These are phyloP conservation scores for Ammodytes dubius DNA, from an alignment of 2,113 vertebrate species.

Conservation along the genomic window DNA sequence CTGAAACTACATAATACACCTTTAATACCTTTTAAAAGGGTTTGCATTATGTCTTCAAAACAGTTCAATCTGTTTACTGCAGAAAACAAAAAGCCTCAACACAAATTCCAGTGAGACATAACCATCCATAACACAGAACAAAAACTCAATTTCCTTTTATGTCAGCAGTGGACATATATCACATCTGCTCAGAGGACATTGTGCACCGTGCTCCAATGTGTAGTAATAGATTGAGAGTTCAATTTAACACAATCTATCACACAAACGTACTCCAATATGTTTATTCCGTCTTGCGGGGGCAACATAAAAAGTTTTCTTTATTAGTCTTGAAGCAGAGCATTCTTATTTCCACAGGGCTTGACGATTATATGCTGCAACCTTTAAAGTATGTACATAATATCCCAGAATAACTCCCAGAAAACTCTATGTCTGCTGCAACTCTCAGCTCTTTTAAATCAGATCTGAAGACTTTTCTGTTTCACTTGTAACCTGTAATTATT, in stretches of 20 bases:
- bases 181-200: background rate
- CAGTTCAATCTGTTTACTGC: background rate
- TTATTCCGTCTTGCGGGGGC: background rate
- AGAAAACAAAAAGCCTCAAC: slow-evolving; percentile 7
- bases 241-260: background rate
- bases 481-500: no score
- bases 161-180: background rate
- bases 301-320: no score
- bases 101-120: slow-evolving; percentile 22
- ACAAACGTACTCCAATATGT: background rate
- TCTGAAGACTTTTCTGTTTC: no score
- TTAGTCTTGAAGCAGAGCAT: background rate
- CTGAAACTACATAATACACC: no score
- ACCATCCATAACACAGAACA: slow-evolving; percentile 2
- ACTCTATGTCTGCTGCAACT: no score
- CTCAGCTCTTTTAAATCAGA: no score
- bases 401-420: no score
- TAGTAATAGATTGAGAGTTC: background rate
- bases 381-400: background rate
- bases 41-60: no score
- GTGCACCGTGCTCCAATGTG: background rate
- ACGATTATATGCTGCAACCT: background rate
- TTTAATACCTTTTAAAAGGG: no score
- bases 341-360: background rate
- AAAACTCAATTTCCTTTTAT: background rate